Evolutionary conservation across 92 coral and sea anemone species (phyloP).

Genomic region (Porites lobata): DNA sequence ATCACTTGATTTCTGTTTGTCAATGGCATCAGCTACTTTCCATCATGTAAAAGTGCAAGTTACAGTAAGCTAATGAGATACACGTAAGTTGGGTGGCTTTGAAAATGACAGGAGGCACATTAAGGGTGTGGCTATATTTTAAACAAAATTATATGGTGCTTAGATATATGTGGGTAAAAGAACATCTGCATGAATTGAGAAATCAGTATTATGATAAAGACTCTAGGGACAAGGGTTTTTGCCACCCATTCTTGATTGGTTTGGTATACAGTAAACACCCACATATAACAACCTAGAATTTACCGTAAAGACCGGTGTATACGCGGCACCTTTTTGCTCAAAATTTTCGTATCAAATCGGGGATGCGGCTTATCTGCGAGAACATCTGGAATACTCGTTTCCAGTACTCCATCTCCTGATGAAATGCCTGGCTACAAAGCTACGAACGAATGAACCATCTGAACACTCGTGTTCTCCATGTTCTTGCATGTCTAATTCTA

Average conservation of each 20-base stretch:
- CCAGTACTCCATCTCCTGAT: conserved; percentile 18
- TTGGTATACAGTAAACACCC: background rate
- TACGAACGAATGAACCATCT: background rate
- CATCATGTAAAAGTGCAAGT: no score
- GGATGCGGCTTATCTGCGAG: conserved; percentile 24
- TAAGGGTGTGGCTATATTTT: background rate
- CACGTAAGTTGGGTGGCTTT: no score
- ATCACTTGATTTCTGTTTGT: no score
- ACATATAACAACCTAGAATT: background rate
- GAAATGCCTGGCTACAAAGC: conserved; percentile 23
- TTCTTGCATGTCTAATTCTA: background rate
- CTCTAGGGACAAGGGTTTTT: background rate
- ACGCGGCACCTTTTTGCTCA: conserved; percentile 26
- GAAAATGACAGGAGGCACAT: no score
- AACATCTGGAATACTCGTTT: conserved; percentile 19
- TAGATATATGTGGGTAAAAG: background rate
- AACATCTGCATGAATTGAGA: conserved; percentile 1
- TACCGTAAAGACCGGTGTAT: conserved; percentile 20
- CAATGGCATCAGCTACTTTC: no score
- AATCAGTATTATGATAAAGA: background rate
- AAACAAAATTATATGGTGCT: background rate
- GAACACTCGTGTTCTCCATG: no score
- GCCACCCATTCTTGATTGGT: background rate
- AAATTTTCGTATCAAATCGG: background rate
- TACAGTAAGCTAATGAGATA: no score